These are phyloP conservation scores for Calephelis perditalis DNA, from an alignment of 2,888 invertebrate genomes.

Conservation along the genomic window DNA sequence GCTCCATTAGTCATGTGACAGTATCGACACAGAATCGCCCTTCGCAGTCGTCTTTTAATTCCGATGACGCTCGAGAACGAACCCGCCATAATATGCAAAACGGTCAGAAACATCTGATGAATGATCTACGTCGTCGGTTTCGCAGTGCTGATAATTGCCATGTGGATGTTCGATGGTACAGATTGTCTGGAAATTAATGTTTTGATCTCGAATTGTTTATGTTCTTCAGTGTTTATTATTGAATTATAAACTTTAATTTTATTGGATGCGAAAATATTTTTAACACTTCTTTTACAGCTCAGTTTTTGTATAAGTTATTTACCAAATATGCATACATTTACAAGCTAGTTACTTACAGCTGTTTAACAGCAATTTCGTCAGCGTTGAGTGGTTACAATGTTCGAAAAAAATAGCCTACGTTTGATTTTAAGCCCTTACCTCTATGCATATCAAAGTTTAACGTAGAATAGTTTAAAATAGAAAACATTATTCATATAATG, in stretches of 20 bases:
- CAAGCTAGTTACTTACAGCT: too few species aligned
- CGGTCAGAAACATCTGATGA: conserved; percentile 58
- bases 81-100: conserved; percentile 61
- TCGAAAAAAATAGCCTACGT: too few species aligned
- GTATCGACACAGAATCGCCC: conserved; percentile 71
- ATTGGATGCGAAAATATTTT: too few species aligned
- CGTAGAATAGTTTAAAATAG: too few species aligned
- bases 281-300: too few species aligned
- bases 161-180: conserved; percentile 31
- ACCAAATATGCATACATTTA: too few species aligned
- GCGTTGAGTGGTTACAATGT: too few species aligned
- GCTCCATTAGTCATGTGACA: conserved; percentile 77
- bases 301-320: too few species aligned
- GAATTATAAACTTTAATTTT: neutral
- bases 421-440: too few species aligned
- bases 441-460: too few species aligned
- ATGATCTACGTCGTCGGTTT: conserved; percentile 48
- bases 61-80: conserved; percentile 57
- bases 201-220: conserved; percentile 8
- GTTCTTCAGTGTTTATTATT: conserved; percentile 4
- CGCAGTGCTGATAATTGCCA: conserved; percentile 27
- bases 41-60: conserved; percentile 61
- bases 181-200: conserved; percentile 23
- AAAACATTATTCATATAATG: too few species aligned
- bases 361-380: too few species aligned